Base-by-base conservation (phyloP, 2,113 vertebrate genomes). In the Sinocyclocheilus grahami region DNA sequence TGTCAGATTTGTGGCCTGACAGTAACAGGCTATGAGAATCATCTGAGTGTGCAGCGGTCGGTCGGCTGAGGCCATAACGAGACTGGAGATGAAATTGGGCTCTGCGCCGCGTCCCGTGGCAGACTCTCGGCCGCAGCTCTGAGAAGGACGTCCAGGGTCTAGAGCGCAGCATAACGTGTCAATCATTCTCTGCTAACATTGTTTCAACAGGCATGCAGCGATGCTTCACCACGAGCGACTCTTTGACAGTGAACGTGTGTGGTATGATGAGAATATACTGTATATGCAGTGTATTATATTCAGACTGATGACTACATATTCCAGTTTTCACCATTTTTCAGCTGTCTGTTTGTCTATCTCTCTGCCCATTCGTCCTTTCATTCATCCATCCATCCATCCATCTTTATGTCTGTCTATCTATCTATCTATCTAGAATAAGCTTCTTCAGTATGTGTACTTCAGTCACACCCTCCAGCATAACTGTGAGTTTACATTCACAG, bases 11-110 rank as follows among this genome's bases (percentile, higher is more conserved):
- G 37, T 77, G 72, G 86, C n/a, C 75, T 46, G 74, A 78, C 71
- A 51, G 60, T 60, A 39, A 85, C 42, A 9, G 37, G 65, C 27
- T 53, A 39, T 65, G 53, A 51, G 55, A 83, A 76, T 83, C 67
- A 62, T 84, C 81, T 75, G 85, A 84, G 71, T 86, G 85, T 81
- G 82, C 55, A 65, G 51, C 37, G 83, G 86, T 60, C 60, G 72
- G 51, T 39, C 63, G 39, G 82, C 79, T 74, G 80, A 79, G 58
- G 74, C 67, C 67, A 62, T 80, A 89, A 89, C 88, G 86, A 86
- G 88, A 89, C 76, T 78, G 39, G 74, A 83, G 84, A 89, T 89
- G 83, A 87, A 87, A 87, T 78, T 83, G 10, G 18, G 27, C 86
- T 46, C 55, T 12, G 63, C 6, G 11, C 48, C 0, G 48, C 48